A percentile compares a stretch with the other conserved stretches of the same genome.
These are phyloP conservation scores for Morone chrysops DNA, from an alignment of 2,113 vertebrate species.

Conservation along the genomic window DNA sequence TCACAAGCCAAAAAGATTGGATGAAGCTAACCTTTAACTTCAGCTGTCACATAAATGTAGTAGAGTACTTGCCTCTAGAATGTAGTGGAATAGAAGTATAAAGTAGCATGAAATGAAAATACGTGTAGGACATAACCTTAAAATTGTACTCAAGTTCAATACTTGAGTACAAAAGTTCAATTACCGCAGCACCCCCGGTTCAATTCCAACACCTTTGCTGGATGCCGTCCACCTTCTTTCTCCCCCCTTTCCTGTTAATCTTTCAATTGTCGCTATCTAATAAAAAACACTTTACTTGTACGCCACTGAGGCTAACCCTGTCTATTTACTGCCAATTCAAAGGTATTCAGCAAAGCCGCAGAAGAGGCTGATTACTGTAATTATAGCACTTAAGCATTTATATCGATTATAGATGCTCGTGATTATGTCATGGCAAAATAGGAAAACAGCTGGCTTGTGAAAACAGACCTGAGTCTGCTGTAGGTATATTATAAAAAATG, in stretches of 20 bases:
- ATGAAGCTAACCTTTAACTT: neutral
- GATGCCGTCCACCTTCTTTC: no score
- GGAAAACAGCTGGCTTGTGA: slow-evolving; percentile 2
- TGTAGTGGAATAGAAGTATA: neutral
- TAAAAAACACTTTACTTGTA: no score
- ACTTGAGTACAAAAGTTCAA: neutral
- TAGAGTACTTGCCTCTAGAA: no score
- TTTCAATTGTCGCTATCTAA: no score
- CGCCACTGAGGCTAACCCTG: neutral
- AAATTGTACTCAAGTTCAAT: neutral
- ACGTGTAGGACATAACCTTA: neutral
- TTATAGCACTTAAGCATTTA: slow-evolving; percentile 37
- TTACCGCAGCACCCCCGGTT: no score
- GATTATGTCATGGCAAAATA: slow-evolving; percentile 17
- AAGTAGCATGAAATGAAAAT: neutral
- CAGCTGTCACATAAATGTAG: neutral
- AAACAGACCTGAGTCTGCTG: slow-evolving; percentile 14
- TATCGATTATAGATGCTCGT: slow-evolving; percentile 35
- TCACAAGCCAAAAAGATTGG: neutral
- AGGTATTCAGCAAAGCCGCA: slow-evolving; percentile 10
- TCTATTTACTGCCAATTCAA: slow-evolving; percentile 16
- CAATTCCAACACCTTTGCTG: no score
- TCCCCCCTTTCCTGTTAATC: no score
- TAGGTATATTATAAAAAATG: neutral
- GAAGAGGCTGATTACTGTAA: slow-evolving; percentile 45